Percentiles rank a stretch among this genome's conserved stretches.
These are phyloP conservation scores for Oppia nitens DNA, from an alignment of 1,140 invertebrate species.

Conservation along the genomic window DNA sequence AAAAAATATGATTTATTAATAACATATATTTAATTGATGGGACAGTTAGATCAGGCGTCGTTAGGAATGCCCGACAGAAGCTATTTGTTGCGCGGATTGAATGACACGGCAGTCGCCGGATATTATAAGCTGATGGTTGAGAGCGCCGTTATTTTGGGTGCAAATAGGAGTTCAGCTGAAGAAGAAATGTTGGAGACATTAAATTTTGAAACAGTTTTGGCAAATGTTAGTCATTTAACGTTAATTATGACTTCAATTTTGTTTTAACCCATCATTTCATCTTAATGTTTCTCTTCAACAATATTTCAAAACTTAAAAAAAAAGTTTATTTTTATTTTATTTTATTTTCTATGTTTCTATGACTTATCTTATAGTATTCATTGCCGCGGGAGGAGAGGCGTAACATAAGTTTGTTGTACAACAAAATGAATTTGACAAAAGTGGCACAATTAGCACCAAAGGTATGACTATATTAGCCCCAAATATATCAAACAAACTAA, in stretches of 20 bases:
- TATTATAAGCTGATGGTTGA: conserved; percentile 41
- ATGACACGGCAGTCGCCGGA: conserved; percentile 30
- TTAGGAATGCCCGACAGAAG: conserved; percentile 66
- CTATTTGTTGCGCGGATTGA: conserved; percentile 53
- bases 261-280: not conserved
- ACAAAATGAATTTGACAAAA: conserved; percentile 63
- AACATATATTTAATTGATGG: conserved; percentile 14
- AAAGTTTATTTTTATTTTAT: not conserved
- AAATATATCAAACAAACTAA: no score
- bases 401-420: conserved; percentile 76
- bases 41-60: conserved; percentile 75
- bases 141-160: conserved; percentile 69
- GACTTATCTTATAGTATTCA: conserved; percentile 49
- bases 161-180: conserved; percentile 50
- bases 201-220: conserved; percentile 75
- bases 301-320: not conserved
- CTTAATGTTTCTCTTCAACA: not conserved
- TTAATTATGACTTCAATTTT: not conserved
- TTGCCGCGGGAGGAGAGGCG: conserved; percentile 72
- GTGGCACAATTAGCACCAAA: conserved; percentile 52
- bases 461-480: conserved; percentile 29
- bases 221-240: conserved; percentile 83
- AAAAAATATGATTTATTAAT: conserved; percentile 17
- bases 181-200: conserved; percentile 62
- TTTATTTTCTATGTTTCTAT: conserved; percentile 4